These are phyloP conservation scores for Drosophila burlai DNA, from an alignment of 1,140 invertebrate species.

Conservation along the genomic window DNA sequence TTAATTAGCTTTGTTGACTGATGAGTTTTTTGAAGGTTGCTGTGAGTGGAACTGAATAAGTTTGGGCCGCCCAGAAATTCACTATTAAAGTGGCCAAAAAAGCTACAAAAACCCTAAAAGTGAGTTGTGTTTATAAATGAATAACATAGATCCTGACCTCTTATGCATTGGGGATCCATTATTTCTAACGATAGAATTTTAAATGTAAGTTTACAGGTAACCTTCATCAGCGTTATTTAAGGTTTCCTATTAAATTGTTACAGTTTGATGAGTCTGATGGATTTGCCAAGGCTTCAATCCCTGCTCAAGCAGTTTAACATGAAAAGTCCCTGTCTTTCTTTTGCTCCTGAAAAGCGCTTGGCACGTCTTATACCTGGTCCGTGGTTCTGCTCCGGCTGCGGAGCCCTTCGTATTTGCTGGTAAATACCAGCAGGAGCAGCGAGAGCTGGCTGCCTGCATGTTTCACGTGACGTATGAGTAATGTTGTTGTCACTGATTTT, in stretches of 20 bases:
- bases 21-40: constrained; percentile 49
- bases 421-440: constrained; percentile 24
- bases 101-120: no score
- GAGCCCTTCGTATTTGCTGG: constrained; percentile 29
- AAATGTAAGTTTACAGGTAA: background rate
- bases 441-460: constrained; percentile 32
- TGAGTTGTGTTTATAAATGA: background rate
- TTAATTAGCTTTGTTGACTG: constrained; percentile 66
- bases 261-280: constrained; percentile 24
- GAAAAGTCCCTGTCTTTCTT: background rate
- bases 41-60: constrained; percentile 8
- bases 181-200: background rate
- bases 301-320: constrained; percentile 39
- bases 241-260: background rate
- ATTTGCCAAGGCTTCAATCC: constrained; percentile 48
- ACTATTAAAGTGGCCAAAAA: constrained; percentile 9
- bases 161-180: background rate
- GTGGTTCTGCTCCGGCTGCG: constrained; percentile 7
- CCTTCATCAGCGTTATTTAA: background rate
- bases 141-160: no score
- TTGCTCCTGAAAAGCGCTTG: constrained; percentile 29
- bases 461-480: constrained; percentile 77
- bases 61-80: background rate
- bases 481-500: constrained; percentile 81
- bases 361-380: constrained; percentile 17